Evolutionary conservation across 1,140 invertebrate genomes (phyloP).

Genomic region (Lerema accius): DNA sequence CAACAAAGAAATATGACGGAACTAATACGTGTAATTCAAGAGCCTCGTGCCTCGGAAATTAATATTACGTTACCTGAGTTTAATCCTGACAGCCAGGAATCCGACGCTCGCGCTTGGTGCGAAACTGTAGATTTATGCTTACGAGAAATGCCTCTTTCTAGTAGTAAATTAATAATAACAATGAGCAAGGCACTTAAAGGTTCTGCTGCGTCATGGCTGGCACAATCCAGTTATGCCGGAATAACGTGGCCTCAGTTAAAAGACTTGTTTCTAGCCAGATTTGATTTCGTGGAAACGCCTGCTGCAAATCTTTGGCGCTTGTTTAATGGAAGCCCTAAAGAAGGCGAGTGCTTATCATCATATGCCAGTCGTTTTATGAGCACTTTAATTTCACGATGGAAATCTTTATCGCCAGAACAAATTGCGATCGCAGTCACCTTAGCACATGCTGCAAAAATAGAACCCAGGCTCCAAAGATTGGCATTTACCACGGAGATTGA

Average conservation of each 20-base stretch:
- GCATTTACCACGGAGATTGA: slow-evolving; percentile 10
- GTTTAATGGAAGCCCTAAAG: not conserved
- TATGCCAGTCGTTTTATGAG: not conserved
- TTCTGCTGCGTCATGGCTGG: slow-evolving; percentile 42
- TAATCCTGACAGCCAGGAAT: slow-evolving; percentile 23
- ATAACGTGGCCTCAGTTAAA: slow-evolving; percentile 28
- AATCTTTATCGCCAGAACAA: not conserved
- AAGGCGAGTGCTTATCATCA: not conserved
- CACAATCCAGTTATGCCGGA: slow-evolving; percentile 39
- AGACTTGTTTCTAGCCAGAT: slow-evolving; percentile 13
- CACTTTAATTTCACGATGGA: not conserved
- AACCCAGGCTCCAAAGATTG: not conserved
- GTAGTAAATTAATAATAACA: slow-evolving; percentile 32
- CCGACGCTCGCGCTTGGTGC: slow-evolving; percentile 34
- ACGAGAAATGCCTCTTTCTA: slow-evolving; percentile 13
- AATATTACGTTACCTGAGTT: slow-evolving; percentile 25
- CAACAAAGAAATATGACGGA: not conserved
- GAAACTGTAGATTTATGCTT: slow-evolving; percentile 38
- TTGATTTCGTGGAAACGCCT: not conserved
- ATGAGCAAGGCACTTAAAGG: slow-evolving; percentile 36
- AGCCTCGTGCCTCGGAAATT: not conserved
- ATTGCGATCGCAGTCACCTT: not conserved
- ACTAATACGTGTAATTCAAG: not conserved
- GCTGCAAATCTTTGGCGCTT: not conserved
- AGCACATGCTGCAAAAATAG: slow-evolving; percentile 2